Conservation (phyloP, 2,888 invertebrate genomes). For the Thymelicus sylvestris region DNA sequence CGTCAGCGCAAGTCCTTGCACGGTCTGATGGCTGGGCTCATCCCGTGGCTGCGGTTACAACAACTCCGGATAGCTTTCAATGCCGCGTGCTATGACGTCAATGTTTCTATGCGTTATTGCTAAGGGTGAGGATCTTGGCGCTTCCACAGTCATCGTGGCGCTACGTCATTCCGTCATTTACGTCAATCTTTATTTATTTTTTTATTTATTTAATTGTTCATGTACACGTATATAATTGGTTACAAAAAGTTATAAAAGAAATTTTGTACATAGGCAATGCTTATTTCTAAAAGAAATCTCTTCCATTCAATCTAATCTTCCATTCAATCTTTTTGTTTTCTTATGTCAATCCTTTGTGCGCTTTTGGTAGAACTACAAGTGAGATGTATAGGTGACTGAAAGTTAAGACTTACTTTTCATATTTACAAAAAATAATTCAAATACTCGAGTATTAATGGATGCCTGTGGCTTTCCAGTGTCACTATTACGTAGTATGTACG, state of each 20-base stretch:
- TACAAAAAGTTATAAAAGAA: no score
- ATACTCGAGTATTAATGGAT: not conserved
- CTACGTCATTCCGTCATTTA: constrained; percentile 28
- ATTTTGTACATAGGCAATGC: no score
- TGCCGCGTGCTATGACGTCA: constrained; percentile 62
- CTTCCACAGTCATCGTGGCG: constrained; percentile 22
- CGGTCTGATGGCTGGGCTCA: constrained; percentile 73
- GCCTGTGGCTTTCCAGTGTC: not conserved
- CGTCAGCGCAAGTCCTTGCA: constrained; percentile 76
- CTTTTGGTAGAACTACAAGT: not conserved
- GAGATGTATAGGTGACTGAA: not conserved
- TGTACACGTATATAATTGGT: no score
- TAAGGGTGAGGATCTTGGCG: constrained; percentile 56
- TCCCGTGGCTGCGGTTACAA: constrained; percentile 77
- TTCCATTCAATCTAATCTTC: no score
- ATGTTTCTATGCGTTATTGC: constrained; percentile 57
- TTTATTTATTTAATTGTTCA: no score
- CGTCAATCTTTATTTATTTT: constrained; percentile 7
- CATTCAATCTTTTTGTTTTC: constrained; percentile 8
- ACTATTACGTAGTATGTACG: constrained; percentile 21
- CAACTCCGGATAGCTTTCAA: constrained; percentile 77
- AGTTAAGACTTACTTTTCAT: not conserved
- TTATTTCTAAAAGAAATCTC: no score
- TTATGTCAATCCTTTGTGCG: constrained; percentile 1
- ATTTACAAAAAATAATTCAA: not conserved